These are phyloP conservation scores for Loxodonta africana DNA, from an alignment of 2,113 vertebrate species.

Conservation along the genomic window DNA sequence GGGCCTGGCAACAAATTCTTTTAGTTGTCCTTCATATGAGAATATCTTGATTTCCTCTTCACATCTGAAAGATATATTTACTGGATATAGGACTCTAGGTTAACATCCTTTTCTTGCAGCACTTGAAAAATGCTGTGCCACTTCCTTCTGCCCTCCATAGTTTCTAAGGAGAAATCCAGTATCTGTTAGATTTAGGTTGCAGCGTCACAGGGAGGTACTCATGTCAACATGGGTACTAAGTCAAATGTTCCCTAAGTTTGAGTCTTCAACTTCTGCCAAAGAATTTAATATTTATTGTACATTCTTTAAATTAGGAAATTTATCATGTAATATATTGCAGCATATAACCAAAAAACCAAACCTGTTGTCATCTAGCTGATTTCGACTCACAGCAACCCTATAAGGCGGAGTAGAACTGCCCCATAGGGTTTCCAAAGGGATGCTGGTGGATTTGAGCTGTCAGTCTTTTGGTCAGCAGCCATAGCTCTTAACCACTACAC, in stretches of 20 bases:
- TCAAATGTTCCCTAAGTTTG: neutral
- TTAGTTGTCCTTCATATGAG: neutral
- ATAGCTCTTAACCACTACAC: no score
- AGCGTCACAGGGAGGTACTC: neutral
- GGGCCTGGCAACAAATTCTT: neutral
- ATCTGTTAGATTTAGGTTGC: neutral
- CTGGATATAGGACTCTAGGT: neutral
- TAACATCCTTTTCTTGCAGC: neutral
- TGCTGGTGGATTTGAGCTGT: no score
- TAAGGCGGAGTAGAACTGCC: no score
- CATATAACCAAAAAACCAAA: no score
- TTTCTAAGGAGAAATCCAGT: neutral
- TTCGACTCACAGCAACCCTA: no score
- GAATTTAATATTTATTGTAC: slow-evolving; percentile 9
- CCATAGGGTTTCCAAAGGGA: no score
- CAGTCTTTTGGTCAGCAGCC: no score
- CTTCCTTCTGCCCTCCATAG: neutral
- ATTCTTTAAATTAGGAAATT: neutral
- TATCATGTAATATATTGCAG: slow-evolving; percentile 20
- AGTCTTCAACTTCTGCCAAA: neutral
- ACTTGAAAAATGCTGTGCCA: neutral
- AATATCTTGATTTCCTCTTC: neutral
- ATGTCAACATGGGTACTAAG: neutral
- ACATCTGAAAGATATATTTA: neutral
- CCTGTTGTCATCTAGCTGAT: no score